Evolutionary conservation across 2,113 vertebrate species (phyloP), one percentile per base, ranked within the genome.

Genomic region (Nothoprocta perdicaria): DNA sequence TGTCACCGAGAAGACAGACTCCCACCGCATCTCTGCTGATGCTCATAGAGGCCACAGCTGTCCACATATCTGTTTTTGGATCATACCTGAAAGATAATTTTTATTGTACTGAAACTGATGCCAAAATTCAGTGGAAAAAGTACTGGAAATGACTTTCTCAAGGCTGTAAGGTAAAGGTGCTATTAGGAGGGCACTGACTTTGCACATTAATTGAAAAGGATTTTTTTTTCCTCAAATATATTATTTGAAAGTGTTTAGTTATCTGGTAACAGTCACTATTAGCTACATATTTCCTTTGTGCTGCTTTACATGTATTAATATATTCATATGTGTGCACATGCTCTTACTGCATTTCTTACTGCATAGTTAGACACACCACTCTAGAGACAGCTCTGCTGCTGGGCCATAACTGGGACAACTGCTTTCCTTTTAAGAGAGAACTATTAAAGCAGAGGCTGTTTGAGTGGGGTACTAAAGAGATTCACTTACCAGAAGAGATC

Each of bases 41-140:
- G 95, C 99, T 99, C 99, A 99, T 99, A 18, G 99, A 99, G 27
- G 99, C 99, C 43, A 99, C 99, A n/a, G 99, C 97, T 17, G 99
- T 99, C 99, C 99, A 99, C 90, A 97, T 95, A 58, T 99, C 99
- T 63, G 99, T 99, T 97, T 99, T 99, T 46, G 99, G 99, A 97
- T 99, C 99, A 84, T 99, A 99, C 94, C 99, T 99, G 82, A 84
- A 94, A 97, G 48, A 95, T 22, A 95, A 72, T 78, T 45, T 38
- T 43, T 73, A 27, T 92, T 73, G 95, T 7, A 7, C 31, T 80
- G 43, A 48, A 92, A 53, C 24, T 13, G 14, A 62, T 89, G 86
- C 52, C 27, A 85, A 57, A 80, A 83, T 55, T 60, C 17, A 65
- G 23, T 1, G 72, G 41, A 33, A 60, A 29, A 88, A 50, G 1